Evolutionary conservation across 1,140 invertebrate genomes (phyloP).

Genomic region (Drosophila jambulina): DNA sequence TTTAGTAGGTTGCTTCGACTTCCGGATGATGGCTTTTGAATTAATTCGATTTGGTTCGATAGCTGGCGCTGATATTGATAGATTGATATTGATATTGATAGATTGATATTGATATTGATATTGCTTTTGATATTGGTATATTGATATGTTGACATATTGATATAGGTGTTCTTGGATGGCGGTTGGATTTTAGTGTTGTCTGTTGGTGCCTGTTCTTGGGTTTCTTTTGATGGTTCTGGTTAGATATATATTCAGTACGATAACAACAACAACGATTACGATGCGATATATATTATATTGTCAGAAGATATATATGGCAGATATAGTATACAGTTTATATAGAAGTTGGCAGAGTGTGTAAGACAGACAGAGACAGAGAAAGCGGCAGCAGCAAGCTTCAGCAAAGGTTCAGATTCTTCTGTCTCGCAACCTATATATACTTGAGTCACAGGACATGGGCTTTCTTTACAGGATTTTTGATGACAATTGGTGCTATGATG

Average conservation of each 20-base stretch:
- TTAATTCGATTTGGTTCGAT: constrained; percentile 50
- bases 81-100: constrained; percentile 33
- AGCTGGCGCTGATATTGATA: constrained; percentile 39
- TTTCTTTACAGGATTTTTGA: constrained; percentile 15
- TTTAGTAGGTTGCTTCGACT: constrained; percentile 57
- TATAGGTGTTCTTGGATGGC: constrained; percentile 60
- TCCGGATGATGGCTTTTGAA: constrained; percentile 44
- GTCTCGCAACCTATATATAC: constrained; percentile 17
- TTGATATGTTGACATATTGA: constrained; percentile 30
- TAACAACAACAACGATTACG: constrained; percentile 58
- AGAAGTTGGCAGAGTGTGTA: constrained; percentile 19
- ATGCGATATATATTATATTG: constrained; percentile 24
- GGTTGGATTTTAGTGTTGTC: constrained; percentile 60
- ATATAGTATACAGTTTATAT: constrained; percentile 2
- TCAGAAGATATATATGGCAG: constrained; percentile 9
- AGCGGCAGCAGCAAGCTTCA: constrained; percentile 70
- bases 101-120: constrained; percentile 35
- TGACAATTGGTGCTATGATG: constrained; percentile 60
- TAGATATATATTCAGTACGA: constrained; percentile 44
- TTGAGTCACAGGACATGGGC: constrained; percentile 13
- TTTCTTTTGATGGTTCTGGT: constrained; percentile 47
- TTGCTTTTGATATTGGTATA: too few relatives aligned
- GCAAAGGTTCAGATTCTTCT: constrained; percentile 48
- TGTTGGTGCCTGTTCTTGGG: constrained; percentile 55
- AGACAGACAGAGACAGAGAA: constrained; percentile 38